Percentiles rank a stretch among this genome's conserved stretches.
phyloP scores from a whole-genome alignment of 2,113 vertebrate genomes.

The Cephalopterus ornatus region DNA sequence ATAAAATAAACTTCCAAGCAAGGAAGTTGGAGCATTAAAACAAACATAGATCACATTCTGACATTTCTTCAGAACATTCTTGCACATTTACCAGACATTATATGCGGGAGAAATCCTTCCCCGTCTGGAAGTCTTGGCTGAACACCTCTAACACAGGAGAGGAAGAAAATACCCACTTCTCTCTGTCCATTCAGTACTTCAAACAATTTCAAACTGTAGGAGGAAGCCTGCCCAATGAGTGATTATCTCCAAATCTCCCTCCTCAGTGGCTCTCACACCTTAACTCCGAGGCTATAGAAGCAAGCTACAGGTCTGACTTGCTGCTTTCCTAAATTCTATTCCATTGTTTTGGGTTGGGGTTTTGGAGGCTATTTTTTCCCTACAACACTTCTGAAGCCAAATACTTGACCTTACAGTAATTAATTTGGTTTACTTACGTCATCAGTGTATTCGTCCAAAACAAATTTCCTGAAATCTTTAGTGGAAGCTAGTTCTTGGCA shows the following conservation, averaged over 20 bases:
- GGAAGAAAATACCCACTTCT: background rate
- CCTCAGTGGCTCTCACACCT: rapidly evolving
- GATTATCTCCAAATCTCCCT: background rate
- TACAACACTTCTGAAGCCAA: background rate
- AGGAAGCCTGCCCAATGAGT: background rate
- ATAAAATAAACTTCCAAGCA: background rate
- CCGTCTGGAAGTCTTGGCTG: background rate
- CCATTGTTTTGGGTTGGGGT: rapidly evolving
- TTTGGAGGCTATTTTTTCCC: background rate
- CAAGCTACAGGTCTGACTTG: background rate
- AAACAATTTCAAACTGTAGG: background rate
- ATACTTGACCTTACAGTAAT: background rate
- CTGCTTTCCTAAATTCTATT: background rate
- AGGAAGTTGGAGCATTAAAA: background rate
- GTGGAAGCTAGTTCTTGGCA: background rate
- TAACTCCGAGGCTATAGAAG: background rate
- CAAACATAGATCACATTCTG: background rate
- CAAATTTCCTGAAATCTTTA: background rate
- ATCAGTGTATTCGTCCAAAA: background rate
- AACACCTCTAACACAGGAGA: background rate
- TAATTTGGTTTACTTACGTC: background rate
- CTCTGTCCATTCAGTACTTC: background rate
- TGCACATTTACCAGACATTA: background rate
- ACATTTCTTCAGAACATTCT: background rate
- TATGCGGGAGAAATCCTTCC: background rate